Conservation (phyloP, 2,113 vertebrate species). For the Rhodinocichla rosea region DNA sequence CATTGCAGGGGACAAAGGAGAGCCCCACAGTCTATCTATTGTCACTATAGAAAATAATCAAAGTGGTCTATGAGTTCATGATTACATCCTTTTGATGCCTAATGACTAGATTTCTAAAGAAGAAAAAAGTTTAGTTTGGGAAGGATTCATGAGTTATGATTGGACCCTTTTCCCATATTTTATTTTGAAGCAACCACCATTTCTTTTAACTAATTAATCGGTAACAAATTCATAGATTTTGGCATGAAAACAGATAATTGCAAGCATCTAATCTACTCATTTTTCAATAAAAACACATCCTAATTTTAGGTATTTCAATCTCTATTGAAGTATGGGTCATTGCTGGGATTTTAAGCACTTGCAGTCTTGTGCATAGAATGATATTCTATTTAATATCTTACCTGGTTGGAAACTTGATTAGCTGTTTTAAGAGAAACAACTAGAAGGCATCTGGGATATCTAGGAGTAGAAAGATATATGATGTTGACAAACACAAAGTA, state of each 20-base stretch:
- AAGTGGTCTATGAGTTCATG: neutral
- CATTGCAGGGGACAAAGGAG: neutral
- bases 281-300: neutral
- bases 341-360: neutral
- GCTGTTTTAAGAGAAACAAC: neutral
- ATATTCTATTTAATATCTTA: neutral
- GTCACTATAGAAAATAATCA: neutral
- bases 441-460: neutral
- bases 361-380: neutral
- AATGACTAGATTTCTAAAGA: neutral
- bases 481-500: neutral
- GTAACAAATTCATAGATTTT: neutral
- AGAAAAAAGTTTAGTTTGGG: neutral
- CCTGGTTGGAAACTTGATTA: neutral
- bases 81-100: neutral
- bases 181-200: neutral
- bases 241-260: neutral
- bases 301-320: neutral
- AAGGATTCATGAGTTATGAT: neutral
- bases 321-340: neutral
- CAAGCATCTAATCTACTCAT: neutral
- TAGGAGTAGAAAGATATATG: neutral
- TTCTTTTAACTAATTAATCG: neutral
- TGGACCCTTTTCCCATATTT: neutral
- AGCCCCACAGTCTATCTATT: neutral